Base-by-base conservation (phyloP, 2,888 invertebrate genomes). In the Rambutsinella grinnellia region DNA sequence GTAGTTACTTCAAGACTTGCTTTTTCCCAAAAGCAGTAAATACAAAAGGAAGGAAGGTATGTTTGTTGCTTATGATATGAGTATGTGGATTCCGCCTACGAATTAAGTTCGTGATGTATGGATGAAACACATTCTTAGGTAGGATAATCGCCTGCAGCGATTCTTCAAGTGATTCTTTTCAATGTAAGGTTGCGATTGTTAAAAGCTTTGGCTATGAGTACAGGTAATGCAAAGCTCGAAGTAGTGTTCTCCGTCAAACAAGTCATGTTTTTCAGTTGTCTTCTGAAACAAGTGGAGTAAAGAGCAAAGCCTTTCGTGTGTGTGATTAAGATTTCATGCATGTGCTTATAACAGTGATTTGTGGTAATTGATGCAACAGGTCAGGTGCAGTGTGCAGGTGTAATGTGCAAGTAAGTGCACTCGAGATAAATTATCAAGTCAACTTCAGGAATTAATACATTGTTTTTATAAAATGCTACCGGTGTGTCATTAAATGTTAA, bases 281-380 rank as follows among this genome's bases (percentile, higher is more conserved):
- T 61, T 77, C 61, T 71, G 71, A 77, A 58, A 62, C 71, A 77
- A 67, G 71, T 71, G 71, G 49, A 51, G 67, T 47, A 69, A 70
- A 71, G 51, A 69, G 47, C 47, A 24, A 36, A 56, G 46, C 27
- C 51, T 49, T 53, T 36, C 24, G 8, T 67, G 68, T 68, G 36
- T 36, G 17, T 36, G 36, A 36, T 36, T 36, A 36, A 36, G 36
- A 36, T 36, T 36, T 36, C 36, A 36, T 36, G 58, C 17, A 17
- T 36, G 15, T 17, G 36, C 21, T 58, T 17, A 58, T 36, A 19
- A 23, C 60, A 44, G 19, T 51, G 51, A 51, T 51, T 51, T 36
- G 36, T 36, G 36, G 13, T 13, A 36, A n/a, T 13, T 36, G 36
- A 36, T 36, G n/a, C n/a, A n/a, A 36, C 36, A 36, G 36, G 36